Evolutionary conservation across 92 coral and sea anemone genomes (phyloP).

Genomic region (Phymanthus crucifer): DNA sequence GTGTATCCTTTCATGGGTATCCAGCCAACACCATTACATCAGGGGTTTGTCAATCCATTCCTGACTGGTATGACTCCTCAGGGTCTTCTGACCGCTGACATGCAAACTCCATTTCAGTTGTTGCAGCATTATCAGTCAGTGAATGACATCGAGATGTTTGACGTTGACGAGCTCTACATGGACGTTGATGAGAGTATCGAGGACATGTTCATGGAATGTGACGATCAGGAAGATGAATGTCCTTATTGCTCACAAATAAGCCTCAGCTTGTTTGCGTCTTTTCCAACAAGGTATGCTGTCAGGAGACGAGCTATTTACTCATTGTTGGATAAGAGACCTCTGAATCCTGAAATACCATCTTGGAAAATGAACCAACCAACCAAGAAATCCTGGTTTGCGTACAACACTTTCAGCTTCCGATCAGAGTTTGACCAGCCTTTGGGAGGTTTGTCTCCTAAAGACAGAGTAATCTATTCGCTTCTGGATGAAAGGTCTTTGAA

Average conservation of each 20-base stretch:
- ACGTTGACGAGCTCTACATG: neutral
- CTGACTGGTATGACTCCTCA: neutral
- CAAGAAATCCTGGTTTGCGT: neutral
- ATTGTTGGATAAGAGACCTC: neutral
- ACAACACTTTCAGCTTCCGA: neutral
- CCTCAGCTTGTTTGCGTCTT: neutral
- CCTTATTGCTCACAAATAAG: neutral
- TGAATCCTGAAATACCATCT: neutral
- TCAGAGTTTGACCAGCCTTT: neutral
- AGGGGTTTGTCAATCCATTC: neutral
- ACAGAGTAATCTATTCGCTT: neutral
- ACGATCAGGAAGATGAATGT: neutral
- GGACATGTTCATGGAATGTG: neutral
- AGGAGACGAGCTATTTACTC: slow-evolving; percentile 3
- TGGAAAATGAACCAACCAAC: neutral
- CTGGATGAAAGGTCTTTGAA: neutral
- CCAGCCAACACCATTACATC: neutral
- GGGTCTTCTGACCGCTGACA: neutral
- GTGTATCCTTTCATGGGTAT: neutral
- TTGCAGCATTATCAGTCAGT: neutral
- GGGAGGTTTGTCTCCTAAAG: neutral
- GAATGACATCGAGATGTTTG: neutral
- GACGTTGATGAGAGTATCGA: neutral
- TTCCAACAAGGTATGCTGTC: neutral
- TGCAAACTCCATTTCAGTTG: neutral